A percentile compares a stretch with the other conserved stretches of the same genome.
phyloP scores from a whole-genome alignment of 1,140 invertebrate genomes.

The Kradibia gibbosae region DNA sequence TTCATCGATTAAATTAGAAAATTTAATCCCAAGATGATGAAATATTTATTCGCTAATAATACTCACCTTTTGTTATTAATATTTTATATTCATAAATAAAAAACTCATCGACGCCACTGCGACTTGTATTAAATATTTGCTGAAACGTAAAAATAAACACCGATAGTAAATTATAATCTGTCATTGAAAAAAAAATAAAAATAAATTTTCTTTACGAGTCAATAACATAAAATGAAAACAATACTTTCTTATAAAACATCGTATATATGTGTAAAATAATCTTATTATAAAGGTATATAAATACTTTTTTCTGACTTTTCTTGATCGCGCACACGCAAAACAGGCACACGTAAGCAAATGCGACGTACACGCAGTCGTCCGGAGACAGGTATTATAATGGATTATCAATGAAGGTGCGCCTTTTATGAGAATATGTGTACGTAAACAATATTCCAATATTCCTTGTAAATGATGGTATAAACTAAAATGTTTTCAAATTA shows the following conservation, averaged over 20 bases:
- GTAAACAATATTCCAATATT: not conserved
- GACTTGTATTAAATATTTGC: not conserved
- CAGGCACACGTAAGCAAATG: not conserved
- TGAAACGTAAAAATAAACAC: not conserved
- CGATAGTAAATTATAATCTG: not conserved
- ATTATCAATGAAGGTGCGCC: slow-evolving; percentile 63
- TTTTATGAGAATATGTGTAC: slow-evolving; percentile 36
- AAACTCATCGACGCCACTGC: too few relatives aligned
- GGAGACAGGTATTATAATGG: slow-evolving; percentile 59
- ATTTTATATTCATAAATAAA: too few relatives aligned
- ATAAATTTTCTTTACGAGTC: not conserved
- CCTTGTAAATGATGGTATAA: not conserved
- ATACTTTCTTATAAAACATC: not conserved
- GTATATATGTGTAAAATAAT: not conserved
- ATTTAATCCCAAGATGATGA: too few relatives aligned
- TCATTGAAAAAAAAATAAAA: not conserved
- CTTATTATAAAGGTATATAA: not conserved
- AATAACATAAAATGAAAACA: not conserved
- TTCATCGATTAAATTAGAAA: too few relatives aligned
- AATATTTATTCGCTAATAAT: too few relatives aligned
- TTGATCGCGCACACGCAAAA: not conserved
- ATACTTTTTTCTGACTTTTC: not conserved
- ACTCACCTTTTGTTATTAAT: too few relatives aligned
- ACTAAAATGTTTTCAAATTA: not conserved
- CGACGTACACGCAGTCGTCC: slow-evolving; percentile 37